phyloP scores from a whole-genome alignment of 2,888 invertebrate genomes.

The Gymnoscelis rufifasciata region DNA sequence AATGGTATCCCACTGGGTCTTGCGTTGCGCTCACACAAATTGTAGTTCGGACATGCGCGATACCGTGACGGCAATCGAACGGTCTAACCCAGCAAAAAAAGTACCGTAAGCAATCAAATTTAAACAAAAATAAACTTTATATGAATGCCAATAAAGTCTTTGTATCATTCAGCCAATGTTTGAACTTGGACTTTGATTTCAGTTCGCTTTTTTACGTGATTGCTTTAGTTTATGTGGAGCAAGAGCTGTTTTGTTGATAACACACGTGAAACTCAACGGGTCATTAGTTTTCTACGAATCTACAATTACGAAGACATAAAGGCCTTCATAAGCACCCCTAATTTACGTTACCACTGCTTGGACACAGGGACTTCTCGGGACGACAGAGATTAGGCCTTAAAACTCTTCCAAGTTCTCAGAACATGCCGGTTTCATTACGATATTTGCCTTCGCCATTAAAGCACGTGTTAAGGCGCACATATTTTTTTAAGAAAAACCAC shows the following conservation, averaged over 20 bases:
- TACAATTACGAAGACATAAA: too few relatives aligned
- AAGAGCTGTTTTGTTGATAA: background rate
- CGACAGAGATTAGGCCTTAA: too few relatives aligned
- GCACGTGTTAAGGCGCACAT: too few relatives aligned
- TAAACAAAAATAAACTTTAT: constrained; percentile 2
- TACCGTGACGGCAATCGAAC: constrained; percentile 46
- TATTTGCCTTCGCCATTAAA: too few relatives aligned
- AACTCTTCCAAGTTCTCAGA: too few relatives aligned
- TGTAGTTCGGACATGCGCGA: constrained; percentile 36
- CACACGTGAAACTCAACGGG: background rate
- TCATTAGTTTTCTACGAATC: background rate
- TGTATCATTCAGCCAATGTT: background rate
- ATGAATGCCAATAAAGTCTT: constrained; percentile 4
- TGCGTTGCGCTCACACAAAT: constrained; percentile 50
- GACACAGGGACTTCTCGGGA: too few relatives aligned
- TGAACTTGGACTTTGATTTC: constrained; percentile 15
- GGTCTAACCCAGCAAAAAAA: constrained; percentile 34
- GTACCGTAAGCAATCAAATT: constrained; percentile 29
- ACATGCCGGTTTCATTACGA: too few relatives aligned
- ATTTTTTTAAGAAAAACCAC: too few relatives aligned
- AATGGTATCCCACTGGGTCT: too few relatives aligned
- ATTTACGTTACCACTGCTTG: too few relatives aligned
- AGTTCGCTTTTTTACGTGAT: constrained; percentile 9
- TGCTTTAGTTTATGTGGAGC: background rate
- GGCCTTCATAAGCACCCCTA: too few relatives aligned